Evolutionary conservation across 2,888 invertebrate genomes (phyloP), one percentile per base, ranked within the genome.

Genomic region (Dryobotodes eremita): DNA sequence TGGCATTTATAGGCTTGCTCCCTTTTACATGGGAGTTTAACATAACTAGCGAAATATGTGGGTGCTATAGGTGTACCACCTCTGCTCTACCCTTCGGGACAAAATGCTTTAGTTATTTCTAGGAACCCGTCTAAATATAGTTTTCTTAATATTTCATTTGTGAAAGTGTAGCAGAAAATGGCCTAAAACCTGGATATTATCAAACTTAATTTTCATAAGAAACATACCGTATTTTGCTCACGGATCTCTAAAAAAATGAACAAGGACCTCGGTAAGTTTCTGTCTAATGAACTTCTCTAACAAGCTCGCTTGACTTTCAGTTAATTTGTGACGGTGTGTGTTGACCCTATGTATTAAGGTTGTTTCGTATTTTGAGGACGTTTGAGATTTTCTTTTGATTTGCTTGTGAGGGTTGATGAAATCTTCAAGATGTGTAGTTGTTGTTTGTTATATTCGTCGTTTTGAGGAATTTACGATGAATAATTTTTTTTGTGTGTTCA

Each of bases 221-320:
- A 23, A n/a, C 15, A 46, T 36, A n/a, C 5, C 13, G 13, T n/a
- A 69, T 69, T 71, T 62, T 20, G 17, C 64, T 61, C 59, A 68
- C 69, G 83, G 88, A 83, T 81, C 87, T 70, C 88, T 86, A 74
- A 80, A 86, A 87, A 85, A 75, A 80, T 77, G 20, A 80, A 80
- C 84, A 57, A 74, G 72, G 55, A 74, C 68, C 59, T 86, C 69
- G 26, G 70, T 81, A 85, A 82, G 78, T 83, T 88, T 61, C 70
- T 53, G 62, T 80, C 73, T 80, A 86, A 86, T 79, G 83, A 88
- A 88, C 70, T 88, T 88, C 70, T 23, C 48, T 88, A 88, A 88
- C 87, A 88, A 88, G 88, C 80, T 86, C 36, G 70, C 82, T 87
- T 77, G 73, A 87, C 76, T 86, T 82, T 76, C 80, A 86, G 86